phyloP scores from a whole-genome alignment of 2,888 invertebrate genomes.

The Gymnosoma rotundatum region DNA sequence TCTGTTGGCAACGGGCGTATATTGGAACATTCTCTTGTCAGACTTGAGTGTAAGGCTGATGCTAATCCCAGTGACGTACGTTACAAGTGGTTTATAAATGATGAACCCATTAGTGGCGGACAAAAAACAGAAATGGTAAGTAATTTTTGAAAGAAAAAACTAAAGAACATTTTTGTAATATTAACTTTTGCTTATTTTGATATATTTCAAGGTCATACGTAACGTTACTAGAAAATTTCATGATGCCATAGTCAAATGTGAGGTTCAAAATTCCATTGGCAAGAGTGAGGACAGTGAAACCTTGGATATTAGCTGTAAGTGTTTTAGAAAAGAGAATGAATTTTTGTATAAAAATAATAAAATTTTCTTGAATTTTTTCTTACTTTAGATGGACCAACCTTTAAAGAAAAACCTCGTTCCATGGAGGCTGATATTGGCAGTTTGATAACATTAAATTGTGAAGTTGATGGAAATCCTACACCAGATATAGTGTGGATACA shows the following conservation, averaged over 20 bases:
- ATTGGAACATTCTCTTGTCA: slow-evolving; percentile 91
- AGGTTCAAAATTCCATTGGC: slow-evolving; percentile 95
- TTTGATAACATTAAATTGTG: slow-evolving; percentile 90
- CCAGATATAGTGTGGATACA: slow-evolving; percentile 95
- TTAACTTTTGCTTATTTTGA: neutral
- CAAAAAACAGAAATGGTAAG: slow-evolving; percentile 90
- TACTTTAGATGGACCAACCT: slow-evolving; percentile 90
- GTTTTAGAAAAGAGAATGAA: slow-evolving; percentile 10
- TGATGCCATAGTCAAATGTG: slow-evolving; percentile 94
- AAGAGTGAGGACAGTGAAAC: slow-evolving; percentile 93
- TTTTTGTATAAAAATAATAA: neutral
- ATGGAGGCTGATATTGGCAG: slow-evolving; percentile 92
- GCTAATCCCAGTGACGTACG: slow-evolving; percentile 94
- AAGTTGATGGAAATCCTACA: slow-evolving; percentile 94
- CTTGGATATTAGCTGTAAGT: slow-evolving; percentile 95
- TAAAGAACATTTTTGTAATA: neutral
- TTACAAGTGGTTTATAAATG: slow-evolving; percentile 94
- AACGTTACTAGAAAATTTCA: slow-evolving; percentile 92
- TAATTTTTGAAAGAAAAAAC: slow-evolving; percentile 78
- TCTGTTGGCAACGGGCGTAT: slow-evolving; percentile 86
- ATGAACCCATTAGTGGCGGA: slow-evolving; percentile 90
- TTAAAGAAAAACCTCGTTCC: slow-evolving; percentile 89
- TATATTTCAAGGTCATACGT: slow-evolving; percentile 84
- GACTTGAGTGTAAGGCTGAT: slow-evolving; percentile 91
- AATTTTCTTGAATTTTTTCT: neutral